Conservation (phyloP, 2,797 vertebrate species). For the Cichlasoma orientale region DNA sequence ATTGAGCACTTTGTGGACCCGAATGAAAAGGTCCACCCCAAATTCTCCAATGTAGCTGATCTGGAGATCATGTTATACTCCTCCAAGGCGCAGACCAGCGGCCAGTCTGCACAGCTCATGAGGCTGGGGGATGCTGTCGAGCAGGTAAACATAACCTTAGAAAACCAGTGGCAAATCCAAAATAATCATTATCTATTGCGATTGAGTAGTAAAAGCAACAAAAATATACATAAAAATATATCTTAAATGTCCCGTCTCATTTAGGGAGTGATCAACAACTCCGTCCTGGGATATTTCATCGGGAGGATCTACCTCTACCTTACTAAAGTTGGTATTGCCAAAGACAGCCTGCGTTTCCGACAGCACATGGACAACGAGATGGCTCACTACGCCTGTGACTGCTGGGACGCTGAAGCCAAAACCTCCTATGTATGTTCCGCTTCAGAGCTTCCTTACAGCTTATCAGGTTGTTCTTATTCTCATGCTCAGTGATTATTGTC, state of each 20-base stretch:
- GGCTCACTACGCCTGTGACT: slow-evolving; percentile 99
- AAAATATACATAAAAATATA: not conserved
- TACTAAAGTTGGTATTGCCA: slow-evolving; percentile 91
- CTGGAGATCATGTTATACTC: slow-evolving; percentile 91
- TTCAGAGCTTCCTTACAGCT: not conserved
- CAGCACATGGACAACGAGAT: slow-evolving; percentile 99
- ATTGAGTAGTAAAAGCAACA: not conserved
- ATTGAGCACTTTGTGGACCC: slow-evolving; percentile 99
- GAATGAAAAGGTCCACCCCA: slow-evolving; percentile 92
- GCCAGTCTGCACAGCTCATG: slow-evolving; percentile 93
- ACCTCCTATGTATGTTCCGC: slow-evolving; percentile 91
- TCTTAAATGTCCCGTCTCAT: slow-evolving; percentile 6
- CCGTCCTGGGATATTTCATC: slow-evolving; percentile 97
- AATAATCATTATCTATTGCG: not conserved
- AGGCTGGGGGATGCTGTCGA: slow-evolving; percentile 94
- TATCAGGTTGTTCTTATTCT: accelerated
- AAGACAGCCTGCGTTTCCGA: slow-evolving; percentile 95
- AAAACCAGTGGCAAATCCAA: not conserved
- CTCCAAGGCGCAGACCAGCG: slow-evolving; percentile 95
- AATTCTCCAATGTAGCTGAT: slow-evolving; percentile 90
- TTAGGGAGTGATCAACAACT: slow-evolving; percentile 97
- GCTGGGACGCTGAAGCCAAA: slow-evolving; percentile 98
- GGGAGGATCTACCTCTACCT: slow-evolving; percentile 99
- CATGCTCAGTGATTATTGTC: not conserved
- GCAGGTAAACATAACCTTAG: slow-evolving; percentile 80